Percentiles rank a stretch among this genome's conserved stretches.
These are phyloP conservation scores for Catostomus latipinnis DNA, from an alignment of 2,797 vertebrate species.

Conservation along the genomic window DNA sequence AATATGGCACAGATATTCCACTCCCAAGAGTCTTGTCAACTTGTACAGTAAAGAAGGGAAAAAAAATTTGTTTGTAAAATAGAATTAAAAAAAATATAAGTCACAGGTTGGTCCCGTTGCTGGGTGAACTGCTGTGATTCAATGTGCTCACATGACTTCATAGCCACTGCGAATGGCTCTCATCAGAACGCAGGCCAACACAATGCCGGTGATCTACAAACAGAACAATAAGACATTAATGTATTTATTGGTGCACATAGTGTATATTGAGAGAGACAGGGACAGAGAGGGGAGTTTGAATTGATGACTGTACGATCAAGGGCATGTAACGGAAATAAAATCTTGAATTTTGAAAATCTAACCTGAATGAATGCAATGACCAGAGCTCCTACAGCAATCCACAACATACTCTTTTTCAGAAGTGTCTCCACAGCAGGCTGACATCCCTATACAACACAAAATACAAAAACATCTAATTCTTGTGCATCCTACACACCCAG, in stretches of 20 bases:
- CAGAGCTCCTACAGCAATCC: slow-evolving; percentile 82
- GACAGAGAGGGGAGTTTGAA: background rate
- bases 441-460: slow-evolving; percentile 79
- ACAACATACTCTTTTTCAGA: slow-evolving; percentile 73
- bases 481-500: background rate
- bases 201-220: slow-evolving; percentile 83
- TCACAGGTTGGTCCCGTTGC: background rate
- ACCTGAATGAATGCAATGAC: slow-evolving; percentile 91
- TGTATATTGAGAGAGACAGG: background rate
- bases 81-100: slow-evolving; percentile 9
- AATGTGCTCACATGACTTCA: slow-evolving; percentile 87
- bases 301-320: background rate
- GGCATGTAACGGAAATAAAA: background rate
- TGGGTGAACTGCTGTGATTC: background rate
- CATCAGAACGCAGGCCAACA: slow-evolving; percentile 89
- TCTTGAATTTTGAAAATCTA: slow-evolving; percentile 4
- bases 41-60: slow-evolving; percentile 3
- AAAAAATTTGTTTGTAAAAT: slow-evolving; percentile 11
- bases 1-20: background rate
- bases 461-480: background rate
- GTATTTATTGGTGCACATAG: background rate
- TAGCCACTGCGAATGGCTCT: slow-evolving; percentile 90
- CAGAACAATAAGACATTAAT: background rate
- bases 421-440: slow-evolving; percentile 59
- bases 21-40: background rate